Conservation (phyloP, 2,888 invertebrate genomes). For the Marronus borbonicus region DNA sequence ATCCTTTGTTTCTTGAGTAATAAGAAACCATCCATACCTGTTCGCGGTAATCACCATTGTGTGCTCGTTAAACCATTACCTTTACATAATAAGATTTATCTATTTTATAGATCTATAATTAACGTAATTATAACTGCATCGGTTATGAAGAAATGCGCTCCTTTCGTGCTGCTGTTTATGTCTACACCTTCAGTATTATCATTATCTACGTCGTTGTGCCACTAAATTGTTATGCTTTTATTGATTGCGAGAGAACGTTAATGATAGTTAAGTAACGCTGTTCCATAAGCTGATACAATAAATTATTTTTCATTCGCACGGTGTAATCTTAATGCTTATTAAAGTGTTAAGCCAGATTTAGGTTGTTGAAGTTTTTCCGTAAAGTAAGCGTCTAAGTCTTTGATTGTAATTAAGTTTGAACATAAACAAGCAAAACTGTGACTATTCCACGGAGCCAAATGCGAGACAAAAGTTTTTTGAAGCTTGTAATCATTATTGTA, state of each 20-base stretch:
- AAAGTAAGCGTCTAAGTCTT: no score
- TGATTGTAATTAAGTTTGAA: no score
- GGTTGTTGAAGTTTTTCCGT: no score
- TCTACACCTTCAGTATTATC: background rate
- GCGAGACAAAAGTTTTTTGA: no score
- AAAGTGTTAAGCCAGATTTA: background rate
- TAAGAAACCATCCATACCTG: background rate
- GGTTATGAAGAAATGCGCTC: background rate
- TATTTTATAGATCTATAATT: conserved; percentile 1
- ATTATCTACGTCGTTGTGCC: no score
- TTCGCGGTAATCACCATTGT: background rate
- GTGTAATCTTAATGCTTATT: conserved; percentile 12
- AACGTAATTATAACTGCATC: background rate
- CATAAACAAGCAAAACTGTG: no score
- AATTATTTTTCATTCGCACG: conserved; percentile 22
- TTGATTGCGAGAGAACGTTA: conserved; percentile 12
- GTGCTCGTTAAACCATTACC: conserved; percentile 18
- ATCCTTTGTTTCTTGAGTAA: background rate
- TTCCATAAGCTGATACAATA: conserved; percentile 26
- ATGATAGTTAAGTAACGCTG: conserved; percentile 10
- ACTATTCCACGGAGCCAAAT: no score
- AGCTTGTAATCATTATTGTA: no score
- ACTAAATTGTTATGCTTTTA: background rate
- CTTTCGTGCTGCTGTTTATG: conserved; percentile 4
- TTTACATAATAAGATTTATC: conserved; percentile 12